A percentile compares a stretch with the other conserved stretches of the same genome.
Conservation (phyloP, 2,888 invertebrate species). For the Caenorhabditis japonica region DNA sequence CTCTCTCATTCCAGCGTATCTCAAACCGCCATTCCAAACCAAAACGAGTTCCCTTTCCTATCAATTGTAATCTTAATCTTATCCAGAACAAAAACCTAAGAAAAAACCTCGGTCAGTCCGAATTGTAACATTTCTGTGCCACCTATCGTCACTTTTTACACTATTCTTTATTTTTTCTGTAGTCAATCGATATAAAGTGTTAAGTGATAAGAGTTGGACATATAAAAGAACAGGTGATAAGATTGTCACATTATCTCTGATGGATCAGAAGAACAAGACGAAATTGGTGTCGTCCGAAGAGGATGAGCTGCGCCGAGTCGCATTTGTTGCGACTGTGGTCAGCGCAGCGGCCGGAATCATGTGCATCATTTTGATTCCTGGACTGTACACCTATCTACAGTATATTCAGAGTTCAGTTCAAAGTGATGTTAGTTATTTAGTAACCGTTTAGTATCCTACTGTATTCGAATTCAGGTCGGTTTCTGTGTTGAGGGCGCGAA, state of each 20-base stretch:
- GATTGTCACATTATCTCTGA: slow-evolving; percentile 2
- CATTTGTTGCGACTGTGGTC: slow-evolving; percentile 49
- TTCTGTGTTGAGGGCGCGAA: slow-evolving; percentile 51
- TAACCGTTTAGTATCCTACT: not conserved
- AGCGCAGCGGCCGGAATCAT: slow-evolving; percentile 59
- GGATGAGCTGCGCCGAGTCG: slow-evolving; percentile 49
- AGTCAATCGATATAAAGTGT: slow-evolving; percentile 22
- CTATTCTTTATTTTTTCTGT: not conserved
- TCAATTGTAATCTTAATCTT: not conserved
- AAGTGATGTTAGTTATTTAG: slow-evolving; percentile 46
- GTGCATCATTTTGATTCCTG: slow-evolving; percentile 62
- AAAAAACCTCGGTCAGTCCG: no score
- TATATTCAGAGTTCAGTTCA: slow-evolving; percentile 62
- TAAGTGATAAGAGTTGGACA: slow-evolving; percentile 25
- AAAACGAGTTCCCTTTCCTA: not conserved
- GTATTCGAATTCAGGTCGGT: slow-evolving; percentile 42
- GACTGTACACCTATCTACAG: slow-evolving; percentile 62
- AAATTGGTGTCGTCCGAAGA: slow-evolving; percentile 32
- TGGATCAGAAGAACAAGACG: slow-evolving; percentile 31
- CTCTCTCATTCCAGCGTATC: not conserved
- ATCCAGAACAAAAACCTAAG: no score
- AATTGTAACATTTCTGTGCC: not conserved
- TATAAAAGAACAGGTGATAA: slow-evolving; percentile 23
- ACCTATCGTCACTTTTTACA: not conserved
- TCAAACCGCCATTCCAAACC: not conserved